Percentiles rank a stretch among this genome's conserved stretches.
These are phyloP conservation scores for Bombus waltoni DNA, from an alignment of 1,140 invertebrate species.

Conservation along the genomic window DNA sequence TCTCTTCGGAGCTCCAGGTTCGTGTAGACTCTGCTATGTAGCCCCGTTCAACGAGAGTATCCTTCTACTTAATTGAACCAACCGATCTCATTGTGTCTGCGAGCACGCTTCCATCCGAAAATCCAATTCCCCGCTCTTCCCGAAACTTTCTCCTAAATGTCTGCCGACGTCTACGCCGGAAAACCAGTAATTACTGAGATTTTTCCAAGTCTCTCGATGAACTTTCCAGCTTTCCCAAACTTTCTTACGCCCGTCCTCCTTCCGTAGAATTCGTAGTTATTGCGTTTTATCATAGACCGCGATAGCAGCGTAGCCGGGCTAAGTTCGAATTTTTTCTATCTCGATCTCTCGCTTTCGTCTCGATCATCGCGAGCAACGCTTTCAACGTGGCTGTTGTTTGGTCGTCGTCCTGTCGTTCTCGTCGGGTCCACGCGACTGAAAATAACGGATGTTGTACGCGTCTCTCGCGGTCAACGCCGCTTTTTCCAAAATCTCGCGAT, in stretches of 20 bases:
- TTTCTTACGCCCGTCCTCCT: too few relatives aligned
- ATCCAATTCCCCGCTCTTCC: constrained; percentile 23
- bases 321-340: background rate
- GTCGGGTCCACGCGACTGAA: too few relatives aligned
- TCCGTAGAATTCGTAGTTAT: background rate
- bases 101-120: constrained; percentile 20
- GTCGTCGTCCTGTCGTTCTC: too few relatives aligned
- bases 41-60: constrained; percentile 29
- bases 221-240: background rate
- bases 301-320: too few relatives aligned
- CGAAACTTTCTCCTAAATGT: background rate
- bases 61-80: constrained; percentile 50
- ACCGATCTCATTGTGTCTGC: constrained; percentile 35
- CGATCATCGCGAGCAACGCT: too few relatives aligned
- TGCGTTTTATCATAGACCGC: background rate
- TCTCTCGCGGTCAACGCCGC: too few relatives aligned
- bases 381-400: too few relatives aligned
- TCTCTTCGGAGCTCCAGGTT: constrained; percentile 51
- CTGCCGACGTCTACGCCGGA: background rate
- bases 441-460: too few relatives aligned
- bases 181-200: constrained; percentile 25
- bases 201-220: constrained; percentile 1
- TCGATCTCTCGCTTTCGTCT: background rate
- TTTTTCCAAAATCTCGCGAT: too few relatives aligned
- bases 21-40: constrained; percentile 50